Conservation (phyloP, 2,888 invertebrate species). For the Drosophila atripex region DNA sequence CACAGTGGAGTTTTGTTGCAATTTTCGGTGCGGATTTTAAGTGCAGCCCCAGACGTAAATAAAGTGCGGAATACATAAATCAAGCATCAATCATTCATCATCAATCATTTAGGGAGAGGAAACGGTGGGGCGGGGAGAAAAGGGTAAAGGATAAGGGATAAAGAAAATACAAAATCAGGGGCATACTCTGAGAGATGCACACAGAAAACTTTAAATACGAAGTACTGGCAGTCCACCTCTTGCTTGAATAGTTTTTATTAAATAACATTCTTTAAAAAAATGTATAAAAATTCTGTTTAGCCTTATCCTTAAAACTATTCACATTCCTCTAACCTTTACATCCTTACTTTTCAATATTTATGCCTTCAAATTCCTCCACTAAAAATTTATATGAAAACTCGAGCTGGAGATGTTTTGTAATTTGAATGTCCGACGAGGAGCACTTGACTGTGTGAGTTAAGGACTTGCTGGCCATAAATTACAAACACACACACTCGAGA, state of each 20-base stretch:
- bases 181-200: neutral
- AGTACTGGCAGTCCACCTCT: no score
- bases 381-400: slow-evolving; percentile 1
- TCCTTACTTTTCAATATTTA: neutral
- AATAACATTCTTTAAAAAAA: no score
- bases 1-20: slow-evolving; percentile 38
- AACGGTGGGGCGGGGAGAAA: neutral
- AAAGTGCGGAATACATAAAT: slow-evolving; percentile 50
- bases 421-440: slow-evolving; percentile 52
- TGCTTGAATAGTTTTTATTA: no score
- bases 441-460: no score
- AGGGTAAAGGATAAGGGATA: neutral
- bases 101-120: slow-evolving; percentile 57
- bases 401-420: slow-evolving; percentile 39
- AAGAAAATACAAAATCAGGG: neutral
- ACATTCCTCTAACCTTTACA: neutral
- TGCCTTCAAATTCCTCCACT: slow-evolving; percentile 7
- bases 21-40: slow-evolving; percentile 32
- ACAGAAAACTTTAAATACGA: neutral
- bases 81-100: slow-evolving; percentile 74
- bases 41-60: slow-evolving; percentile 18
- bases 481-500: slow-evolving; percentile 32
- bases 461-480: slow-evolving; percentile 54
- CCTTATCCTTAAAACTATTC: neutral
- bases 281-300: no score